Conservation (phyloP, 2,797 vertebrate genomes). For the Gymnoscopelus braueri region DNA sequence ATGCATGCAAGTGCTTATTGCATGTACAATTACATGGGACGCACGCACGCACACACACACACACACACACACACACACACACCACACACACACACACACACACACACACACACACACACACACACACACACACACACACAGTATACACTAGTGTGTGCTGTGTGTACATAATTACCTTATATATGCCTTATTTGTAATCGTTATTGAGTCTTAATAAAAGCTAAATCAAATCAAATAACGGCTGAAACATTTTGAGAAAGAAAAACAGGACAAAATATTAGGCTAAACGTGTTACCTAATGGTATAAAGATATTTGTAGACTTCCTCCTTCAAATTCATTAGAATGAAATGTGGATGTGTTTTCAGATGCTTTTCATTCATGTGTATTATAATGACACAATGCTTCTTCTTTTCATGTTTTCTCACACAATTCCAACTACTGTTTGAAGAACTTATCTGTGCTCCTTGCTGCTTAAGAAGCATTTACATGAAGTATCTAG, state of each 20-base stretch:
- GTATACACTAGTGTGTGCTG: not conserved
- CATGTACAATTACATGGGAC: not conserved
- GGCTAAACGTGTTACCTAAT: too few relatives aligned
- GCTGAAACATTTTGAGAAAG: not conserved
- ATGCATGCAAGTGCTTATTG: conserved; percentile 6
- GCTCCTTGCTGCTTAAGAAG: conserved; percentile 62
- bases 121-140: not conserved
- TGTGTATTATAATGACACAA: not conserved
- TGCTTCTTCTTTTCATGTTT: conserved; percentile 28
- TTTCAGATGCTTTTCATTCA: not conserved
- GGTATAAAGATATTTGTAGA: too few relatives aligned
- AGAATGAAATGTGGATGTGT: too few relatives aligned
- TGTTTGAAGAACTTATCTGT: conserved; percentile 65
- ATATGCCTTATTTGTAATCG: not conserved
- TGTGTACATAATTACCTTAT: conserved; percentile 8
- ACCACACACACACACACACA: not conserved
- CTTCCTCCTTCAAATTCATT: too few relatives aligned
- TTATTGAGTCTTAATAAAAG: too few relatives aligned
- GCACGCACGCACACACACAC: conserved; percentile 1
- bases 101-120: conserved; percentile 5
- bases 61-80: not conserved
- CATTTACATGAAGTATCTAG: conserved; percentile 69
- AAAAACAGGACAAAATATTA: not conserved
- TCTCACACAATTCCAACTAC: conserved; percentile 27
- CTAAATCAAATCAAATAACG: not conserved